Base-by-base conservation (phyloP, 2,797 vertebrate species). In the Nyctibius grandis region DNA sequence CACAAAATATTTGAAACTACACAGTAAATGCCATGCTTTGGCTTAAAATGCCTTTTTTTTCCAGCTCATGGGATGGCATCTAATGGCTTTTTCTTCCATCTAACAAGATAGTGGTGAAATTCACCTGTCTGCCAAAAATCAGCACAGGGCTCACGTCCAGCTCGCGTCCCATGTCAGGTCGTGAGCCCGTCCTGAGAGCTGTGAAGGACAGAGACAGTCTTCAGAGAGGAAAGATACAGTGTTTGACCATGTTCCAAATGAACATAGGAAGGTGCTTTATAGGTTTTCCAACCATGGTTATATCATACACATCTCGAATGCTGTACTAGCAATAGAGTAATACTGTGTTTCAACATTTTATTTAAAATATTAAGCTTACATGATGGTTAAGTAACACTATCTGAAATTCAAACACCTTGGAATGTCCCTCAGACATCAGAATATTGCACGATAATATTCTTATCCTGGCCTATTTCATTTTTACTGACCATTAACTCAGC, bases 401-500 rank as follows among this genome's bases (percentile, higher is more conserved):
- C 59, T 86, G 83, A 33, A 65, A 53, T 74, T 29, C 42, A 72
- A 67, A 19, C 47, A 54, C 51, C 85, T 34, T 78, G 47, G 44
- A 73, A 57, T 29, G 40, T 64, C 59, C 57, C 70, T 78, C 36
- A 33, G 23, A 15, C 1, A 2, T 81, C 74, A 48, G 33, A 79
- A 51, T n/a, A 15, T 81, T 57, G 44, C 72, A 48, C 3, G 2
- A 14, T 56, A 89, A 92, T 77, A 70, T 89, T 85, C 65, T 85
- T 73, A 44, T 31, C 61, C 67, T 61, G 36, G 25, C 47, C 28
- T 85, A 3, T 91, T 70, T 70, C 59, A 34, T 78, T 93, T 90
- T 89, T 95, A 63, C 74, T 91, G 90, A 51, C 81, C 9, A 3
- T 92, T 96, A 89, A 57, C 89, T 94, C 83, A 78, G 92, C 84